Evolutionary conservation across 2,888 invertebrate genomes (phyloP).

Genomic region (Hipparchia semele): DNA sequence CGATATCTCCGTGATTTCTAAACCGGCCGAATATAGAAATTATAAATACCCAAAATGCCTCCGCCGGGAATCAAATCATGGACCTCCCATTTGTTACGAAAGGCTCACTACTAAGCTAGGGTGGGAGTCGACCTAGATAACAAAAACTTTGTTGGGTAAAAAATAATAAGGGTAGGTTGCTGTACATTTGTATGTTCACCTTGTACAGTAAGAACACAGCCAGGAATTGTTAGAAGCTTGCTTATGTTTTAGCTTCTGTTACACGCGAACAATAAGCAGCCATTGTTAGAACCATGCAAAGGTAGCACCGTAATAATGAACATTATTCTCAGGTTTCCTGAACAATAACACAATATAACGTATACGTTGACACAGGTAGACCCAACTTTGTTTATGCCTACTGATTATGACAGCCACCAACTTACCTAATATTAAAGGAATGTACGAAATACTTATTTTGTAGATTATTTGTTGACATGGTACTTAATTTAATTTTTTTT

Average conservation of each 20-base stretch:
- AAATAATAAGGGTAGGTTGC: background rate
- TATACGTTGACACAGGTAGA: background rate
- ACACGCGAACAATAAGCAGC: slow-evolving; percentile 21
- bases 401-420: too few relatives aligned
- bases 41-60: too few relatives aligned
- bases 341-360: slow-evolving; percentile 7
- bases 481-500: too few relatives aligned
- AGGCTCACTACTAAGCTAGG: too few relatives aligned
- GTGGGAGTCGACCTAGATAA: background rate
- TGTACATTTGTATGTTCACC: background rate
- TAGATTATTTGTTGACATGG: too few relatives aligned
- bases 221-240: slow-evolving; percentile 18
- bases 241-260: slow-evolving; percentile 24
- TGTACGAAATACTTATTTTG: too few relatives aligned
- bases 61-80: too few relatives aligned
- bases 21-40: too few relatives aligned
- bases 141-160: background rate
- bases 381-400: background rate
- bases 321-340: slow-evolving; percentile 14
- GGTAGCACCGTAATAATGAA: slow-evolving; percentile 26
- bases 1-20: too few relatives aligned
- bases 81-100: too few relatives aligned
- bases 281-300: slow-evolving; percentile 24
- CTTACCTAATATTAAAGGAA: too few relatives aligned
- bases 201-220: slow-evolving; percentile 11